phyloP scores from a whole-genome alignment of 2,888 invertebrate species.

The Melangyna quadrimaculata region DNA sequence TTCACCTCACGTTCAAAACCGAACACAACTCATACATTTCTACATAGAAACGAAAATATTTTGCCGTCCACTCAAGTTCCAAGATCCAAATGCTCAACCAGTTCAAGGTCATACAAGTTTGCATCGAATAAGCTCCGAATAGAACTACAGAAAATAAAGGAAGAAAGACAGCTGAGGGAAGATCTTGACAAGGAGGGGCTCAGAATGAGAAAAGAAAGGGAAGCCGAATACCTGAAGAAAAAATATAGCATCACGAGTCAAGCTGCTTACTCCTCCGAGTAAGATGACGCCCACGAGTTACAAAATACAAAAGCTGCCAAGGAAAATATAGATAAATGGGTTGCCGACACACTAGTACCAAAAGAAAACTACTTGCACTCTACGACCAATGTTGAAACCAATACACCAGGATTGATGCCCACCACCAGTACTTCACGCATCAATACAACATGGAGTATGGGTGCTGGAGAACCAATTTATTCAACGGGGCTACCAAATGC shows the following conservation, averaged over 20 bases:
- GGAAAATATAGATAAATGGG: not conserved
- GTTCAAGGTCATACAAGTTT: slow-evolving; percentile 5
- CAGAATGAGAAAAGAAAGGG: not conserved
- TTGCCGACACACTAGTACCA: not conserved
- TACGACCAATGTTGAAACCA: not conserved
- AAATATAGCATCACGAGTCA: slow-evolving; percentile 5
- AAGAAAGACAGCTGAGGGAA: slow-evolving; percentile 14
- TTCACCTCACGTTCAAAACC: too few relatives aligned
- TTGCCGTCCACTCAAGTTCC: not conserved
- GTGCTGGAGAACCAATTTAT: not conserved
- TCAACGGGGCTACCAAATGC: not conserved
- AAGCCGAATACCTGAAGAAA: not conserved
- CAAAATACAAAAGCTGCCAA: not conserved
- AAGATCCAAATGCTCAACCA: not conserved
- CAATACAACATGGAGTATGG: not conserved
- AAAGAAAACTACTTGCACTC: not conserved
- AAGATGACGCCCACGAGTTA: not conserved
- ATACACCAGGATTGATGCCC: not conserved
- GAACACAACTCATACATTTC: not conserved
- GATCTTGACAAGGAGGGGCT: slow-evolving; percentile 9
- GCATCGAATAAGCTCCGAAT: slow-evolving; percentile 19
- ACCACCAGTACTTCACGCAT: not conserved
- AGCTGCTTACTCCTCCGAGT: not conserved
- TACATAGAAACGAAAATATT: not conserved
- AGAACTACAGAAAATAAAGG: slow-evolving; percentile 24